phyloP scores from a whole-genome alignment of 2,113 vertebrate species.

The Charina bottae region DNA sequence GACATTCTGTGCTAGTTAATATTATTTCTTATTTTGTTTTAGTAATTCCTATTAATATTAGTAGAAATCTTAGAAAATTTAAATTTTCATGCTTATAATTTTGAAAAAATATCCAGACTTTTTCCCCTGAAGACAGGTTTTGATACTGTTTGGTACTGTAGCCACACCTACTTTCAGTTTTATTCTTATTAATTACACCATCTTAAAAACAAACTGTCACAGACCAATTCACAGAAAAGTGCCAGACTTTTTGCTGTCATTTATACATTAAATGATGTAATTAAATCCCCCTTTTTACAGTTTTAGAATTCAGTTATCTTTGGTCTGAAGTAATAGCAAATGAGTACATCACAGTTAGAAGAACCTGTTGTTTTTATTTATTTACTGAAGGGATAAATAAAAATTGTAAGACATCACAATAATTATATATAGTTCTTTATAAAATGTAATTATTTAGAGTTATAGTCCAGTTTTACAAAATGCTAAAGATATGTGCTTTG shows the following conservation, averaged over 20 bases:
- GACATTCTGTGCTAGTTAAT: slow-evolving; percentile 38
- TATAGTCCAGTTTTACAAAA: slow-evolving; percentile 28
- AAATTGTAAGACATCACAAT: slow-evolving; percentile 30
- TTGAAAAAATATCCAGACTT: slow-evolving; percentile 36
- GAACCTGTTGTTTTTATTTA: slow-evolving; percentile 23
- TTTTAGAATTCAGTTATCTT: slow-evolving; percentile 17
- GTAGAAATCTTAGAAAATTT: slow-evolving; percentile 29
- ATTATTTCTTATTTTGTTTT: slow-evolving; percentile 37
- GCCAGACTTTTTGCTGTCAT: slow-evolving; percentile 27
- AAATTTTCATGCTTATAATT: slow-evolving; percentile 34
- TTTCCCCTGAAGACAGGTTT: slow-evolving; percentile 20
- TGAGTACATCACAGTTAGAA: slow-evolving; percentile 15
- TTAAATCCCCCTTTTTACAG: slow-evolving; percentile 33
- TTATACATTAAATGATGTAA: slow-evolving; percentile 37
- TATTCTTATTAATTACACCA: slow-evolving; percentile 19
- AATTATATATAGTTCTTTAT: slow-evolving; percentile 32
- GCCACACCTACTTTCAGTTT: slow-evolving; percentile 17
- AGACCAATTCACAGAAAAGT: slow-evolving; percentile 25
- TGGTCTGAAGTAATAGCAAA: slow-evolving; percentile 5
- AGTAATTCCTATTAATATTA: slow-evolving; percentile 41
- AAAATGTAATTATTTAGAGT: slow-evolving; percentile 28
- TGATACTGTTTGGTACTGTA: slow-evolving; percentile 22
- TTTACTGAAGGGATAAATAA: slow-evolving; percentile 20
- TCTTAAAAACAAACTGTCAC: slow-evolving; percentile 26
- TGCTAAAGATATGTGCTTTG: slow-evolving; percentile 30